Evolutionary conservation across 1,140 invertebrate species (phyloP).

Genomic region (Tetragonula clypearis): DNA sequence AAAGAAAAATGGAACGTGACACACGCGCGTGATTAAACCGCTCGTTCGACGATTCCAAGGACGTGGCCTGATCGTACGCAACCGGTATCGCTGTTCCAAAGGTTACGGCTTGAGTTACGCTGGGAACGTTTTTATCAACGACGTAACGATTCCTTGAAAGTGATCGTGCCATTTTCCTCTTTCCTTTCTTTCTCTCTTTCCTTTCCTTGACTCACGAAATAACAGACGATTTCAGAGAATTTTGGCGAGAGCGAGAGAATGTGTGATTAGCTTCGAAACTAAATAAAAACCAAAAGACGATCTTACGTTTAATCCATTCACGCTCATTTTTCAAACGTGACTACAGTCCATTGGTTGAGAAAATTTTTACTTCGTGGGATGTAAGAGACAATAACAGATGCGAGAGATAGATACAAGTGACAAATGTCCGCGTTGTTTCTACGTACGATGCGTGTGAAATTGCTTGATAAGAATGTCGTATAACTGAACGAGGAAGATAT

Average conservation of each 20-base stretch:
- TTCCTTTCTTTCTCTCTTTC: not conserved
- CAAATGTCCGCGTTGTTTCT: not conserved
- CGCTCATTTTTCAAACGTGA: no score
- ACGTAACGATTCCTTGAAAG: not conserved
- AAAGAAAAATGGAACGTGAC: not conserved
- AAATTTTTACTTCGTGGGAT: not conserved
- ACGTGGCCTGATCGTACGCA: slow-evolving; percentile 12
- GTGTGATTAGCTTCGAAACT: not conserved
- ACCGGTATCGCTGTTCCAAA: slow-evolving; percentile 32
- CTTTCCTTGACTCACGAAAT: not conserved
- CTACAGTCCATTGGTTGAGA: not conserved
- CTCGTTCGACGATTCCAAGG: slow-evolving; percentile 28
- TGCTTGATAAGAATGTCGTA: not conserved
- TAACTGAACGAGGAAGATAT: no score
- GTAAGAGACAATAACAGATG: no score
- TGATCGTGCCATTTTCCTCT: not conserved
- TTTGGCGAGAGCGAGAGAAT: no score
- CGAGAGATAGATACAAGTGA: no score
- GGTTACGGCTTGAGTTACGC: slow-evolving; percentile 17
- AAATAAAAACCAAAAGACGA: not conserved
- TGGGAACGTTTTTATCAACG: not conserved
- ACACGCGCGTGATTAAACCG: slow-evolving; percentile 18
- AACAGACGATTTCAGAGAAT: not conserved
- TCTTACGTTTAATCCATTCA: not conserved
- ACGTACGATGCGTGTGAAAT: not conserved